These are phyloP conservation scores for Eleutherodactylus coqui DNA, from an alignment of 2,797 vertebrate species.

Conservation along the genomic window DNA sequence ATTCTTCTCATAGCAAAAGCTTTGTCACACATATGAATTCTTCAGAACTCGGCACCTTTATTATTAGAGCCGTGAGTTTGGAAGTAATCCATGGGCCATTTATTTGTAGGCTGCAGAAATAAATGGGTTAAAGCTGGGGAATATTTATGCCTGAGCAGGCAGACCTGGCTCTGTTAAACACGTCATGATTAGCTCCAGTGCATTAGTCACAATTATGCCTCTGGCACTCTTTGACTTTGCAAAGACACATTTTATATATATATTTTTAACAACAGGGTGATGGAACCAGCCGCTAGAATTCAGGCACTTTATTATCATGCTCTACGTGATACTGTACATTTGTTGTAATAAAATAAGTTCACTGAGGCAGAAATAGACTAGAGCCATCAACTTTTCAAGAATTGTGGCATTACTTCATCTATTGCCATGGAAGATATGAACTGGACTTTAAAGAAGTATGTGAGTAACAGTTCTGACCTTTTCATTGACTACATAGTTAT, in stretches of 20 bases:
- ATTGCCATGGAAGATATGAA: constrained; percentile 24
- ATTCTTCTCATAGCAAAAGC: background rate
- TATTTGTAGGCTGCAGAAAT: constrained; percentile 21
- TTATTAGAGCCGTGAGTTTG: background rate
- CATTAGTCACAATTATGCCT: constrained; percentile 65
- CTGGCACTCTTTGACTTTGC: constrained; percentile 71
- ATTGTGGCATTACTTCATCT: background rate
- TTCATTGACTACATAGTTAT: background rate
- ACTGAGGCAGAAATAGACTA: background rate
- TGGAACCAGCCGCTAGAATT: constrained; percentile 66
- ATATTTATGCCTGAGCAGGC: constrained; percentile 65
- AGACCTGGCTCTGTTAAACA: constrained; percentile 67
- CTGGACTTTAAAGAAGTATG: constrained; percentile 45
- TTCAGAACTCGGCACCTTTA: background rate
- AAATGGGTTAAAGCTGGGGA: constrained; percentile 66
- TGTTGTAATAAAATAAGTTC: background rate
- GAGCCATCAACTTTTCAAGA: constrained; percentile 10
- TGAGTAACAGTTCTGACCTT: constrained; percentile 22
- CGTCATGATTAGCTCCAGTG: constrained; percentile 66
- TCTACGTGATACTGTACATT: constrained; percentile 41
- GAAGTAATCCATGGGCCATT: constrained; percentile 11
- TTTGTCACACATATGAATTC: background rate
- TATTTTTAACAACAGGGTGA: constrained; percentile 63
- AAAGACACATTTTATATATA: constrained; percentile 63
- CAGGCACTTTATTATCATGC: constrained; percentile 54